Conservation (phyloP, 2,888 invertebrate genomes). For the Dasysyrphus albostriatus region DNA sequence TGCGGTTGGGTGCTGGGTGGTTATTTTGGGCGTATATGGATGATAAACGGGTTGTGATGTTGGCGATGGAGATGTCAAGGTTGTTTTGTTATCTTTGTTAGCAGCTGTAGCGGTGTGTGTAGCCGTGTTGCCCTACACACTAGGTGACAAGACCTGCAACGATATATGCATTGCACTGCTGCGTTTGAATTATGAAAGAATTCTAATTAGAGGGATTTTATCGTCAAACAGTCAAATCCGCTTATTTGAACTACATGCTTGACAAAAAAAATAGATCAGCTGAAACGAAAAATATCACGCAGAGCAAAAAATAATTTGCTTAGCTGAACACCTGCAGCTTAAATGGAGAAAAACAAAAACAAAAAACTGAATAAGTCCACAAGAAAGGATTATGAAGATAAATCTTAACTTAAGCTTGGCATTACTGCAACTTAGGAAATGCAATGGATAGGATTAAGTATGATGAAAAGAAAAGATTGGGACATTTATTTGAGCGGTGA, state of each 20-base stretch:
- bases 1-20: background rate
- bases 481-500: no score
- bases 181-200: background rate
- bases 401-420: no score
- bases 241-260: background rate
- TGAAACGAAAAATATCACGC: no score
- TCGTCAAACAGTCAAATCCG: background rate
- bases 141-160: background rate
- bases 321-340: no score
- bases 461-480: no score
- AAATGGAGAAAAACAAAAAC: no score
- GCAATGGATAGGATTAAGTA: no score
- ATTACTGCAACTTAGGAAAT: no score
- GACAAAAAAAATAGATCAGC: no score
- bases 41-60: constrained; percentile 6
- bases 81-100: background rate
- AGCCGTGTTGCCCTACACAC: background rate
- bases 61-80: constrained; percentile 9
- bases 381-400: no score
- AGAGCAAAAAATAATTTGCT: no score
- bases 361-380: no score
- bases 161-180: background rate
- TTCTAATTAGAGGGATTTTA: constrained; percentile 2
- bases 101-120: background rate
- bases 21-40: background rate